Conservation (phyloP, 2,888 invertebrate genomes). For the Ochlodes sylvanus region DNA sequence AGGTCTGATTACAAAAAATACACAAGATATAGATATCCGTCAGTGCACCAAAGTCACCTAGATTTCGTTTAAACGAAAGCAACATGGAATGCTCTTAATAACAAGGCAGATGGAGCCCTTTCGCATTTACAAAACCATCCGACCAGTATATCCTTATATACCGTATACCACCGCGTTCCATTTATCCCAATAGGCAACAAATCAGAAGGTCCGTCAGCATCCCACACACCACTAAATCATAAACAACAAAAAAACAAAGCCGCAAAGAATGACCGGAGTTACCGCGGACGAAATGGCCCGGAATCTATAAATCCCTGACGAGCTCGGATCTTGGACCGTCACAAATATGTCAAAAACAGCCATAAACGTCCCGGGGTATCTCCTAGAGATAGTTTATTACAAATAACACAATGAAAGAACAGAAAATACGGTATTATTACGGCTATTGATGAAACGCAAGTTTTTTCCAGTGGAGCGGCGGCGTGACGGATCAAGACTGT, state of each 20-base stretch:
- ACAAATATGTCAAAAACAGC: conserved; percentile 81
- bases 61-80: no score
- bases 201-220: conserved; percentile 29
- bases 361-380: conserved; percentile 71
- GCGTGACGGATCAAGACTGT: conserved; percentile 37
- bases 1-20: no score
- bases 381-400: conserved; percentile 75
- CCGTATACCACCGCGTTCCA: conserved; percentile 8
- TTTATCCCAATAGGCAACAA: conserved; percentile 25
- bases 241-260: conserved; percentile 52
- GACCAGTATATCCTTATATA: conserved; percentile 8
- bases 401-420: conserved; percentile 64
- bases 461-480: conserved; percentile 32
- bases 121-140: not conserved
- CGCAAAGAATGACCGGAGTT: conserved; percentile 53
- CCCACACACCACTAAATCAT: conserved; percentile 47
- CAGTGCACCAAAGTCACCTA: no score
- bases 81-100: not conserved
- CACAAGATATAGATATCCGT: no score
- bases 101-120: not conserved
- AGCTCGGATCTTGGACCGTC: conserved; percentile 69
- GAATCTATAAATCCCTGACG: conserved; percentile 70
- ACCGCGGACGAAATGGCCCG: conserved; percentile 69
- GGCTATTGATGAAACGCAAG: conserved; percentile 50
- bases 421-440: conserved; percentile 49